Conservation (phyloP, 1,140 invertebrate genomes). For the Heterodera carotae region DNA sequence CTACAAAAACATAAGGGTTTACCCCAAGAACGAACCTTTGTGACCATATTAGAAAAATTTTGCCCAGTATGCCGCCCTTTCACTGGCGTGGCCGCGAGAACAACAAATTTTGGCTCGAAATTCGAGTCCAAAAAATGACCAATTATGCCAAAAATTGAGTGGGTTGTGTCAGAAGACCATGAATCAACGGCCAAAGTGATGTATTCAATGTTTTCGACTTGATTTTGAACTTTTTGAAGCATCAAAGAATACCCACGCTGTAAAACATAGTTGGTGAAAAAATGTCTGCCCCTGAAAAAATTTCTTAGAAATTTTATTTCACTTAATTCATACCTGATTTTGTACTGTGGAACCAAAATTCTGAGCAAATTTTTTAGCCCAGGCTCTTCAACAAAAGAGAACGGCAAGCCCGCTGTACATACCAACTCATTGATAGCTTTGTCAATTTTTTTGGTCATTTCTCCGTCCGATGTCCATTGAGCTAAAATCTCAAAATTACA, state of each 20-base stretch:
- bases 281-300: background rate
- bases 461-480: background rate
- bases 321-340: background rate
- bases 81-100: too few relatives aligned
- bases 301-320: background rate
- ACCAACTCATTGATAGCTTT: background rate
- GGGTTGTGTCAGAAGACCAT: background rate
- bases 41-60: background rate
- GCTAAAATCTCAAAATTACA: background rate
- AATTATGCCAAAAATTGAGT: slow-evolving; percentile 12
- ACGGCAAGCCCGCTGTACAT: slow-evolving; percentile 72
- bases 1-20: too few relatives aligned
- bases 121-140: slow-evolving; percentile 8
- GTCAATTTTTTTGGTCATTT: too few relatives aligned
- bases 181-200: background rate
- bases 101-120: background rate
- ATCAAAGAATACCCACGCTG: background rate
- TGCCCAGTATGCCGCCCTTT: slow-evolving; percentile 9
- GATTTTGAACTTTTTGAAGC: background rate
- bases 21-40: background rate
- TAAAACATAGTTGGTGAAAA: background rate
- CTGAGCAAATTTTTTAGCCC: slow-evolving; percentile 7
- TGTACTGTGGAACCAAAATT: slow-evolving; percentile 7
- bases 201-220: background rate
- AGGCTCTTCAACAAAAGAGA: slow-evolving; percentile 12